Evolutionary conservation across 2,797 vertebrate genomes (phyloP).

Genomic region (Myotis findleyi): DNA sequence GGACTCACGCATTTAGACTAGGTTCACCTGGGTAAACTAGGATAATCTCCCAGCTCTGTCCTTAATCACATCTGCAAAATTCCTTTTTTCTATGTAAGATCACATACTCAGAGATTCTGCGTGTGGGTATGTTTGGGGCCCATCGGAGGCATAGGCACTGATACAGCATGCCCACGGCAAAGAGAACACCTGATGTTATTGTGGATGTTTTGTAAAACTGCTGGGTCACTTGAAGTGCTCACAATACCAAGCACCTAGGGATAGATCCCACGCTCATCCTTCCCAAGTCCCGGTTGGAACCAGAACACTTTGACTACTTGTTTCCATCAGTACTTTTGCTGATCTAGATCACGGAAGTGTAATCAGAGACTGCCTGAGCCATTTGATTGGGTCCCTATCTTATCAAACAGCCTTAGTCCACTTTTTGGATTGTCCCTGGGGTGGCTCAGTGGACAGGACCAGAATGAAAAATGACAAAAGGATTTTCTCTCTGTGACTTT

Average conservation of each 20-base stretch:
- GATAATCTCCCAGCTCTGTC: neutral
- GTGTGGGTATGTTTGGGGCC: neutral
- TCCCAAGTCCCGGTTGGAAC: accelerated
- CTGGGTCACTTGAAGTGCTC: accelerated
- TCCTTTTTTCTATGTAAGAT: neutral
- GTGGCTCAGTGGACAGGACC: neutral
- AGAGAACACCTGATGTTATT: neutral
- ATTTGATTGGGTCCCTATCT: neutral
- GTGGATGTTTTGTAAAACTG: neutral
- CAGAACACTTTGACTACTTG: neutral
- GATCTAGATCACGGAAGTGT: neutral
- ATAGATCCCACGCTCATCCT: accelerated
- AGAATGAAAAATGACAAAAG: neutral
- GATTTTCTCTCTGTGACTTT: neutral
- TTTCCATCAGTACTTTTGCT: neutral
- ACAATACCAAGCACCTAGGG: neutral
- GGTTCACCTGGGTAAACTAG: neutral
- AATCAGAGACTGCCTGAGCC: neutral
- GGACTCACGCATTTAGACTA: neutral
- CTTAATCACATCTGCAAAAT: neutral
- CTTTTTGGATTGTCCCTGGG: accelerated
- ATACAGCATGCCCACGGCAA: accelerated
- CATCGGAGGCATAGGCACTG: accelerated
- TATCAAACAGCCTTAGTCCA: neutral
- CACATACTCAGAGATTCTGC: neutral